Percentiles rank a stretch among this genome's conserved stretches.
These are phyloP conservation scores for Momotus momota DNA, from an alignment of 2,797 vertebrate genomes.

Conservation along the genomic window DNA sequence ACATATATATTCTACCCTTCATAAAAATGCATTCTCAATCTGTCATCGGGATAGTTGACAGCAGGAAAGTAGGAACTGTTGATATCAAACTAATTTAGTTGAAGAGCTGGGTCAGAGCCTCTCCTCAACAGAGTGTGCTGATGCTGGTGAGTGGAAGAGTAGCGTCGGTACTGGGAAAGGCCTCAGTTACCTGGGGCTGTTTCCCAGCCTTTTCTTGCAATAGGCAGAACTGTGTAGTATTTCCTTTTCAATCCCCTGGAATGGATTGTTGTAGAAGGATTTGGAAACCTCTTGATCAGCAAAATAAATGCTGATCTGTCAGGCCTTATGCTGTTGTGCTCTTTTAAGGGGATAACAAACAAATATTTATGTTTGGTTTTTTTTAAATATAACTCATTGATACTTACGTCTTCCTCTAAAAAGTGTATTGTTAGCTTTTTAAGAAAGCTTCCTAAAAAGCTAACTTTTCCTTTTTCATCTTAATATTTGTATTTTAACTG, in stretches of 20 bases:
- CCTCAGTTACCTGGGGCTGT: background rate
- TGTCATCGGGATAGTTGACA: background rate
- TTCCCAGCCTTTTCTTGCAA: slow-evolving; percentile 45
- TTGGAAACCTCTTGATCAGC: slow-evolving; percentile 48
- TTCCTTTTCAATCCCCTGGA: slow-evolving; percentile 44
- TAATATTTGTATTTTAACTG: background rate
- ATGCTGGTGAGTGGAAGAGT: background rate
- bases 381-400: slow-evolving; percentile 7
- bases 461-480: background rate
- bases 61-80: slow-evolving; percentile 49
- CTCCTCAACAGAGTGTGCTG: background rate
- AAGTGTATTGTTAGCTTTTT: background rate
- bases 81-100: slow-evolving; percentile 57
- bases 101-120: background rate
- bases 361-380: background rate
- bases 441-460: background rate
- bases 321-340: slow-evolving; percentile 31
- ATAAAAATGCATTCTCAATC: background rate
- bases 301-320: slow-evolving; percentile 55
- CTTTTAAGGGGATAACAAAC: slow-evolving; percentile 43
- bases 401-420: background rate
- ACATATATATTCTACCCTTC: background rate
- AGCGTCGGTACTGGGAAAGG: background rate
- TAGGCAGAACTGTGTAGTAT: slow-evolving; percentile 3
- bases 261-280: slow-evolving; percentile 35